Percentiles rank a stretch among this genome's conserved stretches.
phyloP scores from a whole-genome alignment of 2,888 invertebrate genomes.

The Parnassius smintheus region DNA sequence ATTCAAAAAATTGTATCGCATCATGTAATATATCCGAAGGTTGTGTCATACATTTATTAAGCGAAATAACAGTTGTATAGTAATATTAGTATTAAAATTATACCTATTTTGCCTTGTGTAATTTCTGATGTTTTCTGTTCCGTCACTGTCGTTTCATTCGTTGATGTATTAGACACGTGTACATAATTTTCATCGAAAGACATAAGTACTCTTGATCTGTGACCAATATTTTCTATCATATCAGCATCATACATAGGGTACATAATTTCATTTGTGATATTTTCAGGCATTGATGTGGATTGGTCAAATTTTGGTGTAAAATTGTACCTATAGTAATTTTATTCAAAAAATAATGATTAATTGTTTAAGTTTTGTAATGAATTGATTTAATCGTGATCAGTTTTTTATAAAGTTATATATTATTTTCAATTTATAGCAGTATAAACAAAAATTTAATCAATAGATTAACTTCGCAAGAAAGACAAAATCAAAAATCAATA shows the following conservation, averaged over 20 bases:
- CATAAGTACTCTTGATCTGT: constrained; percentile 56
- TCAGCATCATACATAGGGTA: constrained; percentile 49
- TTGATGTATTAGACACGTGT: constrained; percentile 1
- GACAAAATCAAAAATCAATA: no score
- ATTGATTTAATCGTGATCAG: no score
- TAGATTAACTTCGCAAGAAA: no score
- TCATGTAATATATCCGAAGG: no score
- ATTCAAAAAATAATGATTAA: background rate
- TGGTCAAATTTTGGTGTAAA: background rate
- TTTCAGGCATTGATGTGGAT: constrained; percentile 1
- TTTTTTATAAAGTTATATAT: no score
- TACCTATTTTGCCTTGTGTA: background rate
- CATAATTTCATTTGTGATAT: constrained; percentile 9
- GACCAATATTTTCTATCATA: constrained; percentile 53
- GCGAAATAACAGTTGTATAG: no score
- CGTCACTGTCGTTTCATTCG: background rate
- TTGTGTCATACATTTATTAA: no score
- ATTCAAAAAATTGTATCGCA: no score
- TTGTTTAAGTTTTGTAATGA: no score
- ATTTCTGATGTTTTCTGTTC: constrained; percentile 9
- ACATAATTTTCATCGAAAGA: constrained; percentile 38
- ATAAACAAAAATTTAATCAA: no score
- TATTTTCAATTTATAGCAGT: no score
- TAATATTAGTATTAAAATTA: background rate
- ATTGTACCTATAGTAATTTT: constrained; percentile 4